These are phyloP conservation scores for Parnassius smintheus DNA, from an alignment of 2,888 invertebrate species.

Conservation along the genomic window DNA sequence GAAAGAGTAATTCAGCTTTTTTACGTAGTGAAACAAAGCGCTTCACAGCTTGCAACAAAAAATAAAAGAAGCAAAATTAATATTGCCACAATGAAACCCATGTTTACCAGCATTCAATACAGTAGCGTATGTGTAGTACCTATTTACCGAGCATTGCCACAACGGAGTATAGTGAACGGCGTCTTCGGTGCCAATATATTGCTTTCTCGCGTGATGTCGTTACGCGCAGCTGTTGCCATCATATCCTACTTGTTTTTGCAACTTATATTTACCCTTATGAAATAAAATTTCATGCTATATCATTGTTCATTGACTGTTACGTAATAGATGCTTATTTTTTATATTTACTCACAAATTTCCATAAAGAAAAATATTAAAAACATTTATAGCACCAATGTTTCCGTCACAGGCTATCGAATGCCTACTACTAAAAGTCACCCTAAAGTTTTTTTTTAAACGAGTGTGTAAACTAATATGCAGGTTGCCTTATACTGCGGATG, in stretches of 20 bases:
- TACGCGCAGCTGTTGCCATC: conserved; percentile 67
- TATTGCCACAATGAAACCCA: conserved; percentile 22
- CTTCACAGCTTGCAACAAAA: conserved; percentile 1
- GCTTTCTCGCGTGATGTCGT: conserved; percentile 77
- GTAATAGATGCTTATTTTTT: conserved; percentile 6
- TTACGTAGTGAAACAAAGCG: conserved; percentile 13
- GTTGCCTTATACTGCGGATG: too few relatives aligned
- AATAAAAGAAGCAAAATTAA: conserved; percentile 17
- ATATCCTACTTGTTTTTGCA: conserved; percentile 63
- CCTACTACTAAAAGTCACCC: too few relatives aligned
- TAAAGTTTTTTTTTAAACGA: too few relatives aligned
- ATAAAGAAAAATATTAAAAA: too few relatives aligned
- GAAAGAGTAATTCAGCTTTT: conserved; percentile 16
- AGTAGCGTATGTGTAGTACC: conserved; percentile 17
- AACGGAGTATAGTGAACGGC: conserved; percentile 59
- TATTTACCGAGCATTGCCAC: conserved; percentile 33
- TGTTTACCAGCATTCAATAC: conserved; percentile 23
- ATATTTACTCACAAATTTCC: not conserved
- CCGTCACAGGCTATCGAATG: too few relatives aligned
- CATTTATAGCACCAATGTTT: too few relatives aligned
- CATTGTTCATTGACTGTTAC: conserved; percentile 44
- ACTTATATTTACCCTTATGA: conserved; percentile 56
- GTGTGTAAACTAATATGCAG: too few relatives aligned
- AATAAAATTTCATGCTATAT: conserved; percentile 61
- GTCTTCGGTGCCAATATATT: conserved; percentile 75